Base-by-base conservation (phyloP, 2,888 invertebrate species). In the Agrotis ipsilon region DNA sequence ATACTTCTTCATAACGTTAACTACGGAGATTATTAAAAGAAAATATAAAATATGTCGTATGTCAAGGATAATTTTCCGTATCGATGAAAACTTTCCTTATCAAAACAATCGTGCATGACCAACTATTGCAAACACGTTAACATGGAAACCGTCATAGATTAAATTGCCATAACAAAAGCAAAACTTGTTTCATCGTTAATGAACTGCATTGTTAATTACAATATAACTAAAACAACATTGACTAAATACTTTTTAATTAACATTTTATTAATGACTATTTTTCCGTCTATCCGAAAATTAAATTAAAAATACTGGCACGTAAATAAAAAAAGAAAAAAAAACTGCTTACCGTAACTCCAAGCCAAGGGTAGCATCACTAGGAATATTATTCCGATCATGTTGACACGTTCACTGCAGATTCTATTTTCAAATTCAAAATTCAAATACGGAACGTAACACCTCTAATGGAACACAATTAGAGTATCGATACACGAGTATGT, bases 281-380 rank as follows among this genome's bases (percentile, higher is more conserved):
- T 61, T 67, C 60, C 60, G 39, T 6, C 16, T 21, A 27, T 18
- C 13, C 18, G 62, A 39, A 18, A 24, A 21, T 0, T 0, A 48
- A 16, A 39, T 39, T 48, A n/a, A 18, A n/a, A 14, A 1, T 45
- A 46, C 9, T 32, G 13, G 52, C 4, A 32, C 43, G 9, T 27
- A 0, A 49, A 48, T 9, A 58, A n/a, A 14, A 21, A 4, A 52
- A 43, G 51, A 4, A 16, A 46, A 39, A 21, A 2, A 43, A 24
- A 46, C 24, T 7, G 78, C 82, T 60, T 61, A 86, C 86, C 85
- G 88, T 77, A 70, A 91, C 81, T 81, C 83, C 86, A 87, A 85
- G 91, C 93, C 89, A 94, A 77, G 82, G 90, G 87, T 82, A 86
- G 72, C 75, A 75, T 61, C 78, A 82, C 84, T 67, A 79, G 14